Evolutionary conservation across 1,140 invertebrate species (phyloP), one percentile per base, ranked within the genome.

Genomic region (Apolygus lucorum): DNA sequence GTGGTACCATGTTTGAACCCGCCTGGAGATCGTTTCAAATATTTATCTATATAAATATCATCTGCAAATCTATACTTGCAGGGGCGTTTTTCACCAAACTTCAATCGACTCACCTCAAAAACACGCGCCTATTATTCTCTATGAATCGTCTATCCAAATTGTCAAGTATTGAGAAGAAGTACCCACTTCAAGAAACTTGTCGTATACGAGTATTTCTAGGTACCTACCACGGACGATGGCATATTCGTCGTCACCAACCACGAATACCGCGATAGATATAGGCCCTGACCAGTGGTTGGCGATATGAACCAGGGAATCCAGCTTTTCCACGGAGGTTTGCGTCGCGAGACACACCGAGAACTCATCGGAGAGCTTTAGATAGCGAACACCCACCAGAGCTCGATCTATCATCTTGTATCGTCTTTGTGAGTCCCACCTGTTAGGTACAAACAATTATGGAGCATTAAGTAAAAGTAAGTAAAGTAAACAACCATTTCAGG

Each of bases 211-310:
- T 42, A 4, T 17, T 42, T 42, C 17, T 42, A 17, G 34, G 4
- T 4, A 8, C 34, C 17, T 42, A 42, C 34, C 17, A 8, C 17
- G 34, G 4, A 42, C 4, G 34, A 42, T 42, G 4, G 4, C 34
- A 17, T 8, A 83, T 75, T 91, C 88, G 25, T 87, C 85, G 72
- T 90, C 84, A 13, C 88, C 89, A 1, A 89, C 87, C 0, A 88
- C 88, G 76, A 90, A 96, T 0, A 95, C 80, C 0, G 92, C 89
- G 0, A 92, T 84, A 0, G 93, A 96, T 73, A 96, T 88, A 0
- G 92, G 88, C 0, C 92, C 93, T 1, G 83, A 82, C 93, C 93
- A 97, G 68, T 90, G 86, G 27, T 88, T 81, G 0, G 88, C 86
- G n/a, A 94, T 87, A 74, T 75, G 84, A 0, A 89, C 83, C 2